phyloP scores from a whole-genome alignment of 2,888 invertebrate species.

The Creontiades dilutus region DNA sequence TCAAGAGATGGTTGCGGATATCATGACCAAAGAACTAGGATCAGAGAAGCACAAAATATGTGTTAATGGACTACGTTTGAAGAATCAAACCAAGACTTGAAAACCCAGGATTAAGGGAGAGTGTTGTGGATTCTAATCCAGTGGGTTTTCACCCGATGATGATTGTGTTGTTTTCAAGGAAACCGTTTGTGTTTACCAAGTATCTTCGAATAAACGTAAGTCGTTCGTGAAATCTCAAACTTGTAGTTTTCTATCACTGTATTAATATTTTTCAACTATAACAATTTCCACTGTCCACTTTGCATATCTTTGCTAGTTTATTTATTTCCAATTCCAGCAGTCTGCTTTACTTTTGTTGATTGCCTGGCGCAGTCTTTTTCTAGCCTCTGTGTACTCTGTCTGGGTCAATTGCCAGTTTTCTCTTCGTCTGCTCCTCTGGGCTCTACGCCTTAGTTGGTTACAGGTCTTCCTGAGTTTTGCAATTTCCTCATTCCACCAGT shows the following conservation, averaged over 20 bases:
- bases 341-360: too few relatives aligned
- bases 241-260: background rate
- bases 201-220: background rate
- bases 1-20: slow-evolving; percentile 42
- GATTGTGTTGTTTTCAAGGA: background rate
- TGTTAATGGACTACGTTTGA: background rate
- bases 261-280: background rate
- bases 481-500: too few relatives aligned
- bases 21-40: slow-evolving; percentile 45
- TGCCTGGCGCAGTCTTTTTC: too few relatives aligned
- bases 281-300: background rate
- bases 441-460: too few relatives aligned
- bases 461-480: too few relatives aligned
- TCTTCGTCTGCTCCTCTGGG: too few relatives aligned
- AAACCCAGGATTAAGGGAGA: background rate
- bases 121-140: slow-evolving; percentile 24
- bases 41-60: background rate
- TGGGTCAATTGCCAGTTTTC: too few relatives aligned
- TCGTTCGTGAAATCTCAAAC: slow-evolving; percentile 5
- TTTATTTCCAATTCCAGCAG: background rate
- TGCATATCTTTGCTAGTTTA: background rate
- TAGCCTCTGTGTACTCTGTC: too few relatives aligned
- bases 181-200: background rate
- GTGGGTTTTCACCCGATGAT: background rate
- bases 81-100: background rate